Conservation (phyloP, 2,113 vertebrate genomes). For the Alouatta palliata region DNA sequence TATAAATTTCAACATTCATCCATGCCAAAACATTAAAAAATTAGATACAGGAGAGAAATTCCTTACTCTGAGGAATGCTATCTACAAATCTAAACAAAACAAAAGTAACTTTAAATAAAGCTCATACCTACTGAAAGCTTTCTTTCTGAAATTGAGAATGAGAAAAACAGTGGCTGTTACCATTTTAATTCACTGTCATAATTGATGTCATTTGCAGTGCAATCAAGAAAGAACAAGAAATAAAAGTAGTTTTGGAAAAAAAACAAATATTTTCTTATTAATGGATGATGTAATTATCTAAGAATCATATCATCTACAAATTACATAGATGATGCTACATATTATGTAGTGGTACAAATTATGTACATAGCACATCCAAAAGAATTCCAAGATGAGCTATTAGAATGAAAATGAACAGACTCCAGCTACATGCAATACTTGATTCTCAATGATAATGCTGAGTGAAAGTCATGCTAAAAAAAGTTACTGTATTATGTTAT, state of each 20-base stretch:
- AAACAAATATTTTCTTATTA: background rate
- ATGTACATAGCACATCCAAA: background rate
- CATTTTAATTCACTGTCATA: background rate
- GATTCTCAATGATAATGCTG: background rate
- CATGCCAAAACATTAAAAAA: background rate
- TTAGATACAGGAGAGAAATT: background rate
- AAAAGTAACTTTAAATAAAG: background rate
- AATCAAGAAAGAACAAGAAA: slow-evolving; percentile 6
- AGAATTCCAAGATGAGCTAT: background rate
- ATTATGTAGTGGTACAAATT: background rate
- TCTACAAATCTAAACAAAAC: background rate
- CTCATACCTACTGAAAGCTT: background rate
- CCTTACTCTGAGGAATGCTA: background rate
- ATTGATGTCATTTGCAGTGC: background rate
- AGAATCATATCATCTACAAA: too few relatives aligned
- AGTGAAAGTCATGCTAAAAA: background rate
- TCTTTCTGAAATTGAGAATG: background rate
- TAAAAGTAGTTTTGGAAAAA: background rate
- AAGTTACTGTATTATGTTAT: background rate
- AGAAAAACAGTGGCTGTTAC: background rate
- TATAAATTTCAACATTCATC: background rate
- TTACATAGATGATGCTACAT: too few relatives aligned
- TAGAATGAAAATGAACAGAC: slow-evolving; percentile 7
- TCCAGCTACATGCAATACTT: background rate
- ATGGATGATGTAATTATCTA: background rate